phyloP scores from a whole-genome alignment of 2,888 invertebrate species.

The Eupeodes luniger region DNA sequence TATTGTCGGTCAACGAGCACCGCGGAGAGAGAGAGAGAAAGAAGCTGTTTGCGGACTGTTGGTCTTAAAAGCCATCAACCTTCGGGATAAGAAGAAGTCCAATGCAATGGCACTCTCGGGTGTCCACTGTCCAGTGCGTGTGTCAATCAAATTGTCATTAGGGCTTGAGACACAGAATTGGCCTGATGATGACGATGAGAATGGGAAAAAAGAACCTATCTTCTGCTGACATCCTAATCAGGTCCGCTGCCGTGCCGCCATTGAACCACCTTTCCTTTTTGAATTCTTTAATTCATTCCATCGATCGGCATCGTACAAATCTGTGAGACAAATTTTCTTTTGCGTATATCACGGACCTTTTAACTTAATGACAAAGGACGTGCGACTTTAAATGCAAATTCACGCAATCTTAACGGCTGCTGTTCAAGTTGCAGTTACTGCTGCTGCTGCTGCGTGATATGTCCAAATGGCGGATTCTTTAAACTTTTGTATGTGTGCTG shows the following conservation, averaged over 20 bases:
- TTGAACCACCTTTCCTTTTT: constrained; percentile 19
- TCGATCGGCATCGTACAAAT: not conserved
- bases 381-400: constrained; percentile 75
- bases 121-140: constrained; percentile 68
- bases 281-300: constrained; percentile 41
- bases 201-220: constrained; percentile 16
- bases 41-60: not conserved
- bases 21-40: not conserved
- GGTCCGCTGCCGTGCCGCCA: constrained; percentile 30
- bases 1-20: constrained; percentile 16
- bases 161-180: constrained; percentile 43
- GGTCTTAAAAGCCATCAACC: constrained; percentile 59
- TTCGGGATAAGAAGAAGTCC: constrained; percentile 46
- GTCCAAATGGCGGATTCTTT: constrained; percentile 58
- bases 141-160: constrained; percentile 77
- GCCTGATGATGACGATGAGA: not conserved
- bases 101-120: constrained; percentile 44
- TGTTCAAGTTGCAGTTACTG: constrained; percentile 12
- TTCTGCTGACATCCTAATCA: constrained; percentile 73
- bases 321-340: constrained; percentile 31
- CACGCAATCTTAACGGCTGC: constrained; percentile 56
- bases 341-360: constrained; percentile 61
- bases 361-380: constrained; percentile 71
- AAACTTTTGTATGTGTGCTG: constrained; percentile 34
- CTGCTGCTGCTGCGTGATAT: constrained; percentile 62